Percentiles rank a stretch among this genome's conserved stretches.
Evolutionary conservation across 1,140 invertebrate genomes (phyloP).

Genomic region (Listronotus bonariensis): DNA sequence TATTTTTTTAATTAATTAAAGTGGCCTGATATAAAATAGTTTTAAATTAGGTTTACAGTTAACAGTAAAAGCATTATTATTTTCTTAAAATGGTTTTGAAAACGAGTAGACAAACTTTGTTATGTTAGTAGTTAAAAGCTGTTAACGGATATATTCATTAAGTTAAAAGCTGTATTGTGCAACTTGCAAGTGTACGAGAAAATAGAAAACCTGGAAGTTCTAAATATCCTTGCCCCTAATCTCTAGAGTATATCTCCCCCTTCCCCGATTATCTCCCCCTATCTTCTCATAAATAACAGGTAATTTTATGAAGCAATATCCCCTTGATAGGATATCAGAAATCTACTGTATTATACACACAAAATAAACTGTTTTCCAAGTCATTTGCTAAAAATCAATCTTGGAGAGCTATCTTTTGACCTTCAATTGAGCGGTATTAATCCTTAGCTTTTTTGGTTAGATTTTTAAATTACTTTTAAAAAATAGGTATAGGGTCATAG

Average conservation of each 20-base stretch:
- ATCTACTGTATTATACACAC: conserved; percentile 6
- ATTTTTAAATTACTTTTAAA: too few species aligned
- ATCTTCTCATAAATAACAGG: conserved; percentile 22
- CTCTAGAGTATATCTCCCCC: conserved; percentile 27
- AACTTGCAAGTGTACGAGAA: neutral
- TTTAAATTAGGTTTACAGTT: too few species aligned
- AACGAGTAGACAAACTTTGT: conserved; percentile 12
- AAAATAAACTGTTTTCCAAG: conserved; percentile 19
- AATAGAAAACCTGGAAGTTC: conserved; percentile 19
- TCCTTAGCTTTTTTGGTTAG: too few species aligned
- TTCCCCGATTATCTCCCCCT: conserved; percentile 27
- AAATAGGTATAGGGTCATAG: too few species aligned
- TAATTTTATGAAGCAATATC: conserved; percentile 34
- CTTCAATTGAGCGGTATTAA: neutral
- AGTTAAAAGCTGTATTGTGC: conserved; percentile 25
- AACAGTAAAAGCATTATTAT: too few species aligned
- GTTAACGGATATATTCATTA: conserved; percentile 24
- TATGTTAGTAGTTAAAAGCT: conserved; percentile 16
- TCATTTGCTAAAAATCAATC: conserved; percentile 17
- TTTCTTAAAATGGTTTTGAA: too few species aligned
- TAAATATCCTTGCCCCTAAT: conserved; percentile 23
- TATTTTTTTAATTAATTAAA: too few species aligned
- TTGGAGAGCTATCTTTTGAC: neutral
- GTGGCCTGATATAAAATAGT: too few species aligned
- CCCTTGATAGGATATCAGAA: conserved; percentile 19